These are phyloP conservation scores for Nemurella pictetii DNA, from an alignment of 2,888 invertebrate genomes.

Conservation along the genomic window DNA sequence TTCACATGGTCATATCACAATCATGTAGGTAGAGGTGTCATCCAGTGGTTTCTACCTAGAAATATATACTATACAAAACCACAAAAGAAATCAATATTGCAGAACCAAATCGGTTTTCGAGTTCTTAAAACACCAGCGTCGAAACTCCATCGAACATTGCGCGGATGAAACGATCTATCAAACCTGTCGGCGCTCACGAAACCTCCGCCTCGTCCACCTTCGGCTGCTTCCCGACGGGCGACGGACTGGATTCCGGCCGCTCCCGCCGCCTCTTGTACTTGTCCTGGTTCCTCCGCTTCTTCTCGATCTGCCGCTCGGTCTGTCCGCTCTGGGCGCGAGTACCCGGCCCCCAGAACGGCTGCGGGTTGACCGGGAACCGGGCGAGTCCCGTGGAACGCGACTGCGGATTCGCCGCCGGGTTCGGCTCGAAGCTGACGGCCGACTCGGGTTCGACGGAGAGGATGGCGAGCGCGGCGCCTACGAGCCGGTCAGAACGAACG, in stretches of 20 bases:
- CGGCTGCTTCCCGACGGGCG: not conserved
- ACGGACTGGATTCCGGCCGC: not conserved
- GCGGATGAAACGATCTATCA: too few species aligned
- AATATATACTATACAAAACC: too few species aligned
- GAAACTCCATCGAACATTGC: too few species aligned
- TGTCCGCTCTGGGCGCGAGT: conserved; percentile 63
- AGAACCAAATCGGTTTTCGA: too few species aligned
- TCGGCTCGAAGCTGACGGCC: conserved; percentile 58
- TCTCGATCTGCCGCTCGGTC: conserved; percentile 35
- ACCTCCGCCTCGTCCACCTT: not conserved
- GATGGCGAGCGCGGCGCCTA: conserved; percentile 52
- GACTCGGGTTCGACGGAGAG: conserved; percentile 58
- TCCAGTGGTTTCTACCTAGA: too few species aligned
- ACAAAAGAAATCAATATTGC: too few species aligned
- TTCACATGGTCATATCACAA: too few species aligned
- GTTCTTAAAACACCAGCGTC: too few species aligned
- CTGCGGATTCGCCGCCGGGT: conserved; percentile 76
- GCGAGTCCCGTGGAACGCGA: conserved; percentile 73
- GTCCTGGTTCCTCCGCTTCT: conserved; percentile 39
- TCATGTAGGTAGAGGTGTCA: too few species aligned
- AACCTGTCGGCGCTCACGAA: not conserved
- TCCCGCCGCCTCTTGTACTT: conserved; percentile 27
- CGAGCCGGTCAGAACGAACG: conserved; percentile 63
- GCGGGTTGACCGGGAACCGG: conserved; percentile 86
- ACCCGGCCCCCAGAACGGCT: conserved; percentile 90